Evolutionary conservation across 1,140 invertebrate genomes (phyloP).

Genomic region (Akabosia matsudoensis): DNA sequence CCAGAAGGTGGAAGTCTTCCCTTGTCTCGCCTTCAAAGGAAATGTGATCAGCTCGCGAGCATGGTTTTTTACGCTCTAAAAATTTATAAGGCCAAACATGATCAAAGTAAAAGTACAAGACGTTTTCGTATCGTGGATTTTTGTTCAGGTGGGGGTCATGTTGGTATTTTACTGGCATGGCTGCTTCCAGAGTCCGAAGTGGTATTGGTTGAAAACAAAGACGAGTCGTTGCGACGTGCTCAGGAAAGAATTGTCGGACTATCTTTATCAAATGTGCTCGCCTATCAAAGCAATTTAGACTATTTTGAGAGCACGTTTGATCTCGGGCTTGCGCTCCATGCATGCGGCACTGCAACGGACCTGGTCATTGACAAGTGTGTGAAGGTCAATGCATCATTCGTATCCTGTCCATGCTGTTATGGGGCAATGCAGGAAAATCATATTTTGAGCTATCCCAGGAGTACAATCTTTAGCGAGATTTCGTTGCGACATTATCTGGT

Average conservation of each 20-base stretch:
- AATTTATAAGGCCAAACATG: constrained; percentile 54
- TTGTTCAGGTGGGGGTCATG: constrained; percentile 87
- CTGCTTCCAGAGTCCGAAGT: constrained; percentile 71
- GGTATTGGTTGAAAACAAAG: constrained; percentile 88
- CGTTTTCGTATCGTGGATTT: constrained; percentile 80
- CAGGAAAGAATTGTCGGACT: constrained; percentile 66
- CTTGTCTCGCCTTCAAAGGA: constrained; percentile 65
- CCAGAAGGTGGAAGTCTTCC: constrained; percentile 77
- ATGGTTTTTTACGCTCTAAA: constrained; percentile 73
- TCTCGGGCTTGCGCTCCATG: constrained; percentile 83
- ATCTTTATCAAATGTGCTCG: constrained; percentile 68
- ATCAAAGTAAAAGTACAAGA: constrained; percentile 48
- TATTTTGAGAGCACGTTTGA: constrained; percentile 60
- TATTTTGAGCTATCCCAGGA: constrained; percentile 64
- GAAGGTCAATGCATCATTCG: constrained; percentile 78
- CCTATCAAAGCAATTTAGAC: constrained; percentile 83
- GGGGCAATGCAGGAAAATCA: constrained; percentile 74
- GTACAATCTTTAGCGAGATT: constrained; percentile 58
- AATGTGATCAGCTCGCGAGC: constrained; percentile 86
- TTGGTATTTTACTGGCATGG: constrained; percentile 80
- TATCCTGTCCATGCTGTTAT: constrained; percentile 92
- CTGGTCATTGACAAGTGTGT: constrained; percentile 71
- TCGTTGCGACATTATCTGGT: constrained; percentile 68
- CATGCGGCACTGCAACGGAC: constrained; percentile 91
- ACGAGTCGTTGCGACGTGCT: constrained; percentile 75